Conservation (phyloP, 1,140 invertebrate species). For the Periplaneta americana region DNA sequence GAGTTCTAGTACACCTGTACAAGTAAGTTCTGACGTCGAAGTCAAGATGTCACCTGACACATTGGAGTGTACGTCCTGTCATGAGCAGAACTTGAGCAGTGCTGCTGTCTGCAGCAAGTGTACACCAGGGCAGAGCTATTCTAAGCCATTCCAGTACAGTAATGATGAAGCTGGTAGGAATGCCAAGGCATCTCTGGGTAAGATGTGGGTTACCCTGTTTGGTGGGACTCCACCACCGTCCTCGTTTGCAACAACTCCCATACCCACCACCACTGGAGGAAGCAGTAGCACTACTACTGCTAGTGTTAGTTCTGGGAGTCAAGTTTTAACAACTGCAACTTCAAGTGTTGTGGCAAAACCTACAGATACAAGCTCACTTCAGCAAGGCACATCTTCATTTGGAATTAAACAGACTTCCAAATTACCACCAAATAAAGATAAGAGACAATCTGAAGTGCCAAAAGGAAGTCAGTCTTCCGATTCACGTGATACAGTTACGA, state of each 20-base stretch:
- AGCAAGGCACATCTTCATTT: background rate
- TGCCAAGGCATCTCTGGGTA: constrained; percentile 7
- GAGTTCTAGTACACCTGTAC: background rate
- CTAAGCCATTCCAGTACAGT: constrained; percentile 39
- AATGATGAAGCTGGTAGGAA: constrained; percentile 33
- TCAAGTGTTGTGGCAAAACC: constrained; percentile 8
- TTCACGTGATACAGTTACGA: background rate
- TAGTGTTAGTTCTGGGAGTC: background rate
- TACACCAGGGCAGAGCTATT: constrained; percentile 47
- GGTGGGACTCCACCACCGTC: constrained; percentile 23
- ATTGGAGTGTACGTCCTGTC: constrained; percentile 62
- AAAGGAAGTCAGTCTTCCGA: background rate
- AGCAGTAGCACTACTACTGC: background rate
- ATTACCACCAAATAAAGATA: background rate
- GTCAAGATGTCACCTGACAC: constrained; percentile 47
- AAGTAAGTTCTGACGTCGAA: constrained; percentile 40
- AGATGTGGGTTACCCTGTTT: background rate
- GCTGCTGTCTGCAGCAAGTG: constrained; percentile 57
- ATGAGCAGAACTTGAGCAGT: constrained; percentile 53
- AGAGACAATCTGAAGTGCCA: background rate
- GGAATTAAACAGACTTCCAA: background rate
- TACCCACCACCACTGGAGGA: constrained; percentile 15
- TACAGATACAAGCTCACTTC: constrained; percentile 9
- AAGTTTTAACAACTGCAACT: too few species aligned
- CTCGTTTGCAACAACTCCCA: constrained; percentile 32